Evolutionary conservation across 2,888 invertebrate species (phyloP), one percentile per base, ranked within the genome.

Genomic region (Andrena trimmerana): DNA sequence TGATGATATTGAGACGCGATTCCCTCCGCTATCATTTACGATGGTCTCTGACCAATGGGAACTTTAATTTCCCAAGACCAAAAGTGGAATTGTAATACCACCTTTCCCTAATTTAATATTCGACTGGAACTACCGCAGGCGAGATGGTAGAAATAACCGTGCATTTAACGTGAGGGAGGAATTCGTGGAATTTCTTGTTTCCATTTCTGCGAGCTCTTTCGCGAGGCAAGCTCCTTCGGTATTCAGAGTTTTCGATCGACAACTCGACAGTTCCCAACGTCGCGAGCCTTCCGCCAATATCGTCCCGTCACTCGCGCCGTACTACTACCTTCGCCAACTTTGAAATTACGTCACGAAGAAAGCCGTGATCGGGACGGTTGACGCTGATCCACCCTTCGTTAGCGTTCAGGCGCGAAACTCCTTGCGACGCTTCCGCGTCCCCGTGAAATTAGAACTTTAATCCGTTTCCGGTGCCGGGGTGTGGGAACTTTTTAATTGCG

Each of bases 1-100:
- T 52, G 67, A 33, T 65, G 73, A 74, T 82, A 68, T 78, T 71
- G 73, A 66, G 65, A 60, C 66, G 62, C 66, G 70, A 60, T 68
- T 57, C 8, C 27, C 29, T 65, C 57, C 59, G 48, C 57, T 24
- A 54, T 57, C 80, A 72, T 81, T 83, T 68, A 59, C 20, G 67
- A 71, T 5, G 57, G 42, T 42, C 42, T 16, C 42, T 42, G 42
- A 42, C 42, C 4, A 42, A 42, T 42, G 42, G 42, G 42, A 16
- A 52, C 48, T 36, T 73, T 81, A 66, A 76, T 69, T 42, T 13
- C 42, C 42, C 13, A 42, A 3, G 13, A 16, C 42, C 42, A 42
- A 5, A 16, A 16, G 16, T 0, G 2, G 20, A 52, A 52, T 20
- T 20, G 20, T 20, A 20, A 8, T 20, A 52, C 2, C 52, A 52